phyloP scores from a whole-genome alignment of 2,888 invertebrate species.

The Nowickia ferox region DNA sequence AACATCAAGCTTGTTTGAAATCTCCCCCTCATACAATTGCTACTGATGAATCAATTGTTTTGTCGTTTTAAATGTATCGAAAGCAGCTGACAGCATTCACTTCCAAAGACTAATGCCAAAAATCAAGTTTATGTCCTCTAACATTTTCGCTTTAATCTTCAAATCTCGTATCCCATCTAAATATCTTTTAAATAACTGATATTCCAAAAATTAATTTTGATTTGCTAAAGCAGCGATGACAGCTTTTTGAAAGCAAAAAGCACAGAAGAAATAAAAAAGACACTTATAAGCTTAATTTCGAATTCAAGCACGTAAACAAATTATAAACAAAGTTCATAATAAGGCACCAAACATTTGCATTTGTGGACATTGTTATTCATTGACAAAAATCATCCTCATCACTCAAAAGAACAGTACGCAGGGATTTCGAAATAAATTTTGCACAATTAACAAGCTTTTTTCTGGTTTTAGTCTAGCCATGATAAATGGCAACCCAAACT shows the following conservation, averaged over 20 bases:
- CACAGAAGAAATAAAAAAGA: not conserved
- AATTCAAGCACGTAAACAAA: no score
- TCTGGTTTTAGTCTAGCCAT: no score
- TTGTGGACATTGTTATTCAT: no score
- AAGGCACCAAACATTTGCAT: no score
- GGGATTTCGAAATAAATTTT: no score
- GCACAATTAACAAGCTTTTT: no score
- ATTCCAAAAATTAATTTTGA: not conserved
- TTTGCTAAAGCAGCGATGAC: not conserved
- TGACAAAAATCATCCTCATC: no score
- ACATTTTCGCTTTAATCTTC: not conserved
- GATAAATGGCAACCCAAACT: no score
- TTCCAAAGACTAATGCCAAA: constrained; percentile 11
- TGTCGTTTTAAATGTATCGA: not conserved
- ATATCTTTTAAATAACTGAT: no score
- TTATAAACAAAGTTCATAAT: no score
- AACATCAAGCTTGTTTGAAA: constrained; percentile 23
- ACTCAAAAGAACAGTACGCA: no score
- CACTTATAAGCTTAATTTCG: no score
- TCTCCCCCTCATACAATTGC: constrained; percentile 10
- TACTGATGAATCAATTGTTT: constrained; percentile 18
- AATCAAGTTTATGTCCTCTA: constrained; percentile 56
- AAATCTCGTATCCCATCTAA: not conserved
- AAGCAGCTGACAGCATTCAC: not conserved
- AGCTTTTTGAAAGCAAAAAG: not conserved